Evolutionary conservation across 2,888 invertebrate genomes (phyloP).

Genomic region (Branchellion lobata): DNA sequence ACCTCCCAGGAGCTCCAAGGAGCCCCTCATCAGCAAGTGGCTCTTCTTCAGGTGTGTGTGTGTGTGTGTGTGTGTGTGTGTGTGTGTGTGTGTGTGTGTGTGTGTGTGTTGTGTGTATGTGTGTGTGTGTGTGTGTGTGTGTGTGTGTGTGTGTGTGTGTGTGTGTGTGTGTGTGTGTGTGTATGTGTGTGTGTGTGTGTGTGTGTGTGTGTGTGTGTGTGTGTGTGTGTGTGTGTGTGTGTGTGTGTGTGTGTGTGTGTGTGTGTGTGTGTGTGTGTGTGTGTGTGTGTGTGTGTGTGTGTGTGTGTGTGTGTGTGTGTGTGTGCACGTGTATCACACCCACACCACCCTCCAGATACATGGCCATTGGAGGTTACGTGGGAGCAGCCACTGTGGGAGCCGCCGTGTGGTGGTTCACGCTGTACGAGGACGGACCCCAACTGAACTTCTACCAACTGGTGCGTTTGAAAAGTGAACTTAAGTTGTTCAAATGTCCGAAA

Average conservation of each 20-base stretch:
- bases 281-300: conserved; percentile 22
- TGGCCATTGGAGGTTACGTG: conserved; percentile 73
- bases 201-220: no score
- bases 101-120: no score
- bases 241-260: no score
- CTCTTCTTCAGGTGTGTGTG: conserved; percentile 77
- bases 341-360: conserved; percentile 47
- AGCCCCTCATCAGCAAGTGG: conserved; percentile 98
- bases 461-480: conserved; percentile 48
- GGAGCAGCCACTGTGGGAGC: conserved; percentile 98
- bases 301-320: conserved; percentile 26
- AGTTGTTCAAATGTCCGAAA: background rate
- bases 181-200: no score
- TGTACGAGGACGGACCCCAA: conserved; percentile 86
- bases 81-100: no score
- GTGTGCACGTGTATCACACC: no score
- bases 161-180: no score
- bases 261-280: no score
- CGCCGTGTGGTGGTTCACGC: conserved; percentile 99
- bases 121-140: no score
- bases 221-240: no score
- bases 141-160: background rate
- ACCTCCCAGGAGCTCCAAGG: conserved; percentile 87
- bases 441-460: conserved; percentile 88
- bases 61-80: background rate